Conservation (phyloP, 2,888 invertebrate species). For the Drosophila hawaiiensis region DNA sequence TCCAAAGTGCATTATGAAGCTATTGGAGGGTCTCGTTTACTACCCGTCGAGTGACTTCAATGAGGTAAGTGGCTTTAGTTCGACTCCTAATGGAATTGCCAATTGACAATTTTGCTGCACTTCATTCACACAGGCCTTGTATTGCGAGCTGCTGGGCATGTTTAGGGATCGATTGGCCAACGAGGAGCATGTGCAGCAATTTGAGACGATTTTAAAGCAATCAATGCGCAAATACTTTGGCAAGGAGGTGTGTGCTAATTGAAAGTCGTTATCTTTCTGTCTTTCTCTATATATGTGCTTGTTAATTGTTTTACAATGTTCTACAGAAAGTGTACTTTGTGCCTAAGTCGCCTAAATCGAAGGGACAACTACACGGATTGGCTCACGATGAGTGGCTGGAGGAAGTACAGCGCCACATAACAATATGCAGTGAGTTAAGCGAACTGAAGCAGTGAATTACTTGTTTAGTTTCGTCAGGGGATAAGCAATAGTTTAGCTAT, state of each 20-base stretch:
- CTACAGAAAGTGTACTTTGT: slow-evolving; percentile 83
- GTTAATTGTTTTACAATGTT: slow-evolving; percentile 14
- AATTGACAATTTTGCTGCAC: neutral
- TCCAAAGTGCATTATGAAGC: slow-evolving; percentile 84
- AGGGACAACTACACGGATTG: slow-evolving; percentile 83
- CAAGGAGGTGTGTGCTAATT: slow-evolving; percentile 75
- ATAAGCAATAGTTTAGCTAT: neutral
- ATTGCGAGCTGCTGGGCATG: slow-evolving; percentile 90
- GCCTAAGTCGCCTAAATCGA: slow-evolving; percentile 72
- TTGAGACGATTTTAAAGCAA: slow-evolving; percentile 88
- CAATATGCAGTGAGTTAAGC: slow-evolving; percentile 88
- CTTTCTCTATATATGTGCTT: neutral
- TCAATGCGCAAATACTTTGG: slow-evolving; percentile 84
- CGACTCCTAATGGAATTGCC: slow-evolving; percentile 14
- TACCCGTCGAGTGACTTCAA: slow-evolving; percentile 83
- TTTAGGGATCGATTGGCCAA: slow-evolving; percentile 91
- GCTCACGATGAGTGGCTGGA: slow-evolving; percentile 88
- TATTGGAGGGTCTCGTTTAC: slow-evolving; percentile 77
- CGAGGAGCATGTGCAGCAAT: slow-evolving; percentile 88
- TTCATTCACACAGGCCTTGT: slow-evolving; percentile 87
- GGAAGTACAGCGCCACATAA: slow-evolving; percentile 88
- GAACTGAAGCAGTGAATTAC: neutral
- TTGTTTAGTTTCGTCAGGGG: neutral
- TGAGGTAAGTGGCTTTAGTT: slow-evolving; percentile 69
- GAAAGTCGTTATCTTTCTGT: neutral